Evolutionary conservation across 2,113 vertebrate genomes (phyloP).

Genomic region (Gymnarchus niloticus): DNA sequence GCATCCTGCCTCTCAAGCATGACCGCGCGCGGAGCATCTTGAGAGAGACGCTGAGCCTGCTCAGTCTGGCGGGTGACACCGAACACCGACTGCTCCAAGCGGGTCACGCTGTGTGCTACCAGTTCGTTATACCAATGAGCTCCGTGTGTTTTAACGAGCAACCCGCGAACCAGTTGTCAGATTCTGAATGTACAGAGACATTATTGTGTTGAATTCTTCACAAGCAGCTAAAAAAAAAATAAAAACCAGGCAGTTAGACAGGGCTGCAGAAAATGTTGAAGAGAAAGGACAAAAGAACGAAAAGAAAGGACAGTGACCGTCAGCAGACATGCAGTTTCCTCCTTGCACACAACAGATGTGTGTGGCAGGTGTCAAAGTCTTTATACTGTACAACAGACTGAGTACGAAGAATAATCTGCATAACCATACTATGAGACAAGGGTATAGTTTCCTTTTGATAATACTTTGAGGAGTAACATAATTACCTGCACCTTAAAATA

Average conservation of each 20-base stretch:
- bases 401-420: background rate
- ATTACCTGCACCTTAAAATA: background rate
- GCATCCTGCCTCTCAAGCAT: background rate
- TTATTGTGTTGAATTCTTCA: background rate
- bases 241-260: background rate
- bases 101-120: background rate
- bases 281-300: background rate
- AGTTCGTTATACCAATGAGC: background rate
- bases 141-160: background rate
- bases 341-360: background rate
- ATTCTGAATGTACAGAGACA: background rate
- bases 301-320: background rate
- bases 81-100: background rate
- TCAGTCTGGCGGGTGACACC: background rate
- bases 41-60: background rate
- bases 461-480: background rate
- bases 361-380: background rate
- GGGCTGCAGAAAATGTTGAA: background rate
- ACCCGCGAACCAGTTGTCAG: background rate
- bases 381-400: background rate
- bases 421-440: background rate
- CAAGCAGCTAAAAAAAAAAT: background rate
- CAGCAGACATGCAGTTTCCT: background rate
- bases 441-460: background rate
- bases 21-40: background rate